These are phyloP conservation scores for Megalops cyprinoides DNA, from an alignment of 2,797 vertebrate genomes.

Conservation along the genomic window DNA sequence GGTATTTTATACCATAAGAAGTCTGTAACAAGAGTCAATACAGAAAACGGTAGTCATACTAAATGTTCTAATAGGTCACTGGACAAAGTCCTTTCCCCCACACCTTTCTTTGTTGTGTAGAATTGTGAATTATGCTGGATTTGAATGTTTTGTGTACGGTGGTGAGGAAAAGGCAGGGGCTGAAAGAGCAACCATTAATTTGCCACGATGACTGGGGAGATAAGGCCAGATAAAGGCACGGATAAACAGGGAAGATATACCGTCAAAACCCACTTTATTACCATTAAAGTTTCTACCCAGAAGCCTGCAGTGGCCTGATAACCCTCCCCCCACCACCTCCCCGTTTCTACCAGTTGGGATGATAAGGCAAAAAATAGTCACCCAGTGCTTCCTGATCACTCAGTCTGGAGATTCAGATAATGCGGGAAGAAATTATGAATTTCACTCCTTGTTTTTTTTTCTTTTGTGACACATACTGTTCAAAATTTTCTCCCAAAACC, in stretches of 20 bases:
- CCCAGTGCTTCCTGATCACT: conserved; percentile 89
- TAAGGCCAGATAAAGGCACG: conserved; percentile 88
- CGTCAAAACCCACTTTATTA: conserved; percentile 92
- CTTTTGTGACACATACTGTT: conserved; percentile 5
- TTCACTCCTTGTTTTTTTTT: conserved; percentile 50
- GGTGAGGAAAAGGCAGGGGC: conserved; percentile 84
- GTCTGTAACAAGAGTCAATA: neutral
- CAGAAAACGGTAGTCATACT: neutral
- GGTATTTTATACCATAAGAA: neutral
- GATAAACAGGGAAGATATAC: conserved; percentile 89
- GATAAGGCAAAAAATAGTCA: conserved; percentile 92
- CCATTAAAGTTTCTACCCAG: conserved; percentile 90
- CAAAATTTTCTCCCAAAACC: neutral
- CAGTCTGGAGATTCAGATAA: conserved; percentile 92
- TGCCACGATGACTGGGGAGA: conserved; percentile 91
- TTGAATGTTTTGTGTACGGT: conserved; percentile 93
- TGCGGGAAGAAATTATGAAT: conserved; percentile 91
- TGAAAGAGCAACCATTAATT: conserved; percentile 95
- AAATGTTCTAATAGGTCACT: neutral
- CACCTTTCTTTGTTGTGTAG: conserved; percentile 86
- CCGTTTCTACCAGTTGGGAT: conserved; percentile 86
- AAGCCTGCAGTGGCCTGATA: conserved; percentile 91
- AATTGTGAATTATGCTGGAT: conserved; percentile 89
- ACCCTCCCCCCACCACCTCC: conserved; percentile 82
- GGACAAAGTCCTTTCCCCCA: conserved; percentile 65